These are phyloP conservation scores for Scaptomyza cyrtandrae DNA, from an alignment of 2,888 invertebrate genomes.

Conservation along the genomic window DNA sequence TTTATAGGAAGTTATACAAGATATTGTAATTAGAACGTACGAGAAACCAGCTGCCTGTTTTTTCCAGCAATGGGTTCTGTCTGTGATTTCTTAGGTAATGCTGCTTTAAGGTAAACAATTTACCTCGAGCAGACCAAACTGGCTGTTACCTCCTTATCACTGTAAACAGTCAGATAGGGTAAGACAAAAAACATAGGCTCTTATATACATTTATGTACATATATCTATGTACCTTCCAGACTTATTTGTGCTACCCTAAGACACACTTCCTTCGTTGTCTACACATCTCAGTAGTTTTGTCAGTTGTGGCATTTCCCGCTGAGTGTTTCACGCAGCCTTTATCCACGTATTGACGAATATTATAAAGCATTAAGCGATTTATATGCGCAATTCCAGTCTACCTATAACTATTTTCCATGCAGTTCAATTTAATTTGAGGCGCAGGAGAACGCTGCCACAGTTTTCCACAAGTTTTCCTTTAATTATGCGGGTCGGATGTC, in stretches of 20 bases:
- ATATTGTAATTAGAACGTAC: constrained; percentile 6
- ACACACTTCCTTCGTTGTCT: constrained; percentile 14
- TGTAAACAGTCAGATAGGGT: background rate
- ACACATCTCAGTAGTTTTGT: constrained; percentile 23
- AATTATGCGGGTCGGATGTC: constrained; percentile 71
- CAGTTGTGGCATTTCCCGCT: constrained; percentile 27
- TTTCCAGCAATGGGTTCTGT: background rate
- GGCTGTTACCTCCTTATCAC: constrained; percentile 46
- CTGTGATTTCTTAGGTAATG: constrained; percentile 27
- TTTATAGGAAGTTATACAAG: constrained; percentile 7
- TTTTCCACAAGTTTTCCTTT: constrained; percentile 51
- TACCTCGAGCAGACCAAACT: constrained; percentile 20
- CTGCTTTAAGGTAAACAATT: constrained; percentile 32
- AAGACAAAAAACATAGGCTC: background rate
- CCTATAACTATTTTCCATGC: constrained; percentile 20
- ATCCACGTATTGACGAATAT: background rate
- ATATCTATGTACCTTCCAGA: background rate
- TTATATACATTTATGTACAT: background rate
- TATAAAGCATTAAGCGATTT: background rate
- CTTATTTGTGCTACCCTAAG: constrained; percentile 2
- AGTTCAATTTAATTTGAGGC: constrained; percentile 45
- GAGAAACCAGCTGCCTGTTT: constrained; percentile 31
- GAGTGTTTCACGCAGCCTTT: background rate
- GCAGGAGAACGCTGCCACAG: constrained; percentile 43
- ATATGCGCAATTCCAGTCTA: constrained; percentile 4